Evolutionary conservation across 2,797 vertebrate species (phyloP).

Genomic region (Hypotaenidia okinawae): DNA sequence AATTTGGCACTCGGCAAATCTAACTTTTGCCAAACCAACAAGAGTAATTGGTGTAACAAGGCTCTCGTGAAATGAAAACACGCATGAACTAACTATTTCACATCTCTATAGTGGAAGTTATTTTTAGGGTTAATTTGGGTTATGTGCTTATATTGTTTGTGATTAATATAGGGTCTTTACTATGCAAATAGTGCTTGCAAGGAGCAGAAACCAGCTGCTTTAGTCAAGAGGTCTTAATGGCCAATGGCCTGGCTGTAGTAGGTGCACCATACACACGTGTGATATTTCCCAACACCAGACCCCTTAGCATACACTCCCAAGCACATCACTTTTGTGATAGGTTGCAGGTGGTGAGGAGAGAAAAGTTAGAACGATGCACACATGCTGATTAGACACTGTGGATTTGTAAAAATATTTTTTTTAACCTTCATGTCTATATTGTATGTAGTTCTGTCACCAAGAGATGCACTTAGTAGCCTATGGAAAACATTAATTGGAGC

Average conservation of each 20-base stretch:
- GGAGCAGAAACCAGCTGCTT: not conserved
- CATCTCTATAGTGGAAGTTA: not conserved
- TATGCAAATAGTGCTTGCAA: not conserved
- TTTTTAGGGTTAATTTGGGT: slow-evolving; percentile 63
- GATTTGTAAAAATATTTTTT: not conserved
- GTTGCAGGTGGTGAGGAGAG: not conserved
- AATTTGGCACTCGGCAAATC: slow-evolving; percentile 35
- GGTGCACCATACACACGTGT: not conserved
- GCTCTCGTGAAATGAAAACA: slow-evolving; percentile 47
- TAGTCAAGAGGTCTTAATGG: not conserved
- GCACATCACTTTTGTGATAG: not conserved
- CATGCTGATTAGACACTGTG: not conserved
- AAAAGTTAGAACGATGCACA: not conserved
- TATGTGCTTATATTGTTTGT: not conserved
- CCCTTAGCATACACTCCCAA: not conserved
- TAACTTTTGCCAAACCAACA: slow-evolving; percentile 53
- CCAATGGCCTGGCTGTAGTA: not conserved
- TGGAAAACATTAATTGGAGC: not conserved
- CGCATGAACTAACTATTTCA: not conserved
- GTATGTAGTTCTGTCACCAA: not conserved
- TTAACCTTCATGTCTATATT: rapidly evolving
- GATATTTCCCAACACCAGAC: not conserved
- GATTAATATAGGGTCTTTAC: not conserved
- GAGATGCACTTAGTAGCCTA: not conserved
- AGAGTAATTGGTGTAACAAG: slow-evolving; percentile 41